Conservation (phyloP, 2,113 vertebrate genomes). For the Dasyprocta punctata region DNA sequence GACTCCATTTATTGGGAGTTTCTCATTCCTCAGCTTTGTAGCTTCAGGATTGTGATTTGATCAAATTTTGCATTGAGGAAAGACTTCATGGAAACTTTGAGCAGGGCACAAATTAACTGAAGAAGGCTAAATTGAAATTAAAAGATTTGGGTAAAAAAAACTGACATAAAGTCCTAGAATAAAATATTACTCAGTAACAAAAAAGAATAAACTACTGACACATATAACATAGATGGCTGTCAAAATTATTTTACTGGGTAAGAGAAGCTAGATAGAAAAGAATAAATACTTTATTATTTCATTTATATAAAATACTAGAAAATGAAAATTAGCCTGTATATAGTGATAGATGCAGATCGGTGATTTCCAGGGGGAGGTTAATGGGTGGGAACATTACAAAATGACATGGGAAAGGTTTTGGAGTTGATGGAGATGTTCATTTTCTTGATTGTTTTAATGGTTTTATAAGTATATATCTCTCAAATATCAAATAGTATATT, state of each 20-base stretch:
- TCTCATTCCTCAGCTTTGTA: background rate
- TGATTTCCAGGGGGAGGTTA: background rate
- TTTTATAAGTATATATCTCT: background rate
- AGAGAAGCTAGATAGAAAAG: background rate
- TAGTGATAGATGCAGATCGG: background rate
- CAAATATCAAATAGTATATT: background rate
- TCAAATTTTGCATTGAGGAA: background rate
- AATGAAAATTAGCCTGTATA: background rate
- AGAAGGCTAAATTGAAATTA: background rate
- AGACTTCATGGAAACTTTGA: background rate
- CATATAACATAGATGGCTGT: background rate
- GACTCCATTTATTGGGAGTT: background rate
- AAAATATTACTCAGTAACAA: background rate
- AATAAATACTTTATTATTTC: background rate
- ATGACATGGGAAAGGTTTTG: background rate
- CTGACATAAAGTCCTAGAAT: background rate
- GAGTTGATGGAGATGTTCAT: background rate
- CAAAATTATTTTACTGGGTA: background rate
- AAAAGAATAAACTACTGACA: background rate
- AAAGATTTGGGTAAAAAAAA: background rate
- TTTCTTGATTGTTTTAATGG: background rate
- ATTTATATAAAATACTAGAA: background rate
- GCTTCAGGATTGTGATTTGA: background rate
- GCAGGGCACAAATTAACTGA: background rate
- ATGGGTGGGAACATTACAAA: background rate